Evolutionary conservation across 2,797 vertebrate genomes (phyloP).

Genomic region (Coranthus polyacanthus): DNA sequence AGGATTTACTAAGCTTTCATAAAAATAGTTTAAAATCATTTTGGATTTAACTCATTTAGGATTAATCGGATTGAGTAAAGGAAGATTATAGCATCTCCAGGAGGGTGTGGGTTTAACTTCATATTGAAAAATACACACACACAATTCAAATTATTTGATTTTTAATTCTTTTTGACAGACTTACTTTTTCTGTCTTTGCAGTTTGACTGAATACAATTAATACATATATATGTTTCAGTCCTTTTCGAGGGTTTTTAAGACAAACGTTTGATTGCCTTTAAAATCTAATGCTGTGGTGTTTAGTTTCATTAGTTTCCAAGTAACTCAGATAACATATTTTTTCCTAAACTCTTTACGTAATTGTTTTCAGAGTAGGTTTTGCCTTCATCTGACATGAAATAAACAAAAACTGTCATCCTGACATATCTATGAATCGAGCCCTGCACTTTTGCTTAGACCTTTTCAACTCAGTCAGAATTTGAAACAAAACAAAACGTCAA

Average conservation of each 20-base stretch:
- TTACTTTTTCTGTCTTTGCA: background rate
- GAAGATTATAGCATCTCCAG: conserved; percentile 43
- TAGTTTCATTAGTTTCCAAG: conserved; percentile 3
- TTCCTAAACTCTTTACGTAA: conserved; percentile 1
- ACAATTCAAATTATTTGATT: conserved; percentile 28
- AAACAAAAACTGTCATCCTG: background rate
- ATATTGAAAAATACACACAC: conserved; percentile 26
- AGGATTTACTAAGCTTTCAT: conserved; percentile 51
- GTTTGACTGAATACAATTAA: conserved; percentile 4
- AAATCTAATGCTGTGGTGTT: background rate
- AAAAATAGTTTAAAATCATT: conserved; percentile 52
- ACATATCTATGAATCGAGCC: background rate
- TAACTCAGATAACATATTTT: background rate
- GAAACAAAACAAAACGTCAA: conserved; percentile 25
- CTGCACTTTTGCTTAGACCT: conserved; percentile 6
- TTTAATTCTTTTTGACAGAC: conserved; percentile 31
- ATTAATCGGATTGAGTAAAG: conserved; percentile 43
- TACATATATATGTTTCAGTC: background rate
- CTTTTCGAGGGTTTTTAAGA: conserved; percentile 1
- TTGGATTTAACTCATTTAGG: conserved; percentile 50
- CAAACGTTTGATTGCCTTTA: background rate
- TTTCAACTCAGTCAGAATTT: background rate
- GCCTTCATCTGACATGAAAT: background rate
- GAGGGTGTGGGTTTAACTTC: conserved; percentile 30
- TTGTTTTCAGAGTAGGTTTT: conserved; percentile 14